A percentile compares a stretch with the other conserved stretches of the same genome.
Conservation (phyloP, 2,888 invertebrate genomes). For the Hecatera dysodea region DNA sequence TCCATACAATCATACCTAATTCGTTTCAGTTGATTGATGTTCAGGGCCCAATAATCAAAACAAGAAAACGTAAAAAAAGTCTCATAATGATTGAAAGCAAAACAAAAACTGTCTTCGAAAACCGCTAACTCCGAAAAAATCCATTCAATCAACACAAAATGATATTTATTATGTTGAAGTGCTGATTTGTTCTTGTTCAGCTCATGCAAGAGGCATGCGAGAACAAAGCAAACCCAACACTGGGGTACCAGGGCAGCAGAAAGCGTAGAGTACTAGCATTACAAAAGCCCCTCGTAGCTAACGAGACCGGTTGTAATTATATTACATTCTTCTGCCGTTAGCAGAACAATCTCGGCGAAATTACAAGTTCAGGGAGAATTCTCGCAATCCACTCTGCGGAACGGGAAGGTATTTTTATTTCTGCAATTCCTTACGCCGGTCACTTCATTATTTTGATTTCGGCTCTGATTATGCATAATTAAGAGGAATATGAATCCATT, state of each 20-base stretch:
- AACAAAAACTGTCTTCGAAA: not conserved
- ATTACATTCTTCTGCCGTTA: constrained; percentile 84
- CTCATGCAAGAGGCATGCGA: constrained; percentile 5
- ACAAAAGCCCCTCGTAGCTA: constrained; percentile 74
- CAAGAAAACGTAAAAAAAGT: too few relatives aligned
- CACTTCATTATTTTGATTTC: constrained; percentile 49
- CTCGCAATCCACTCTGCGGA: constrained; percentile 68
- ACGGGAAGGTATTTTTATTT: constrained; percentile 56
- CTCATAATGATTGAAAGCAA: not conserved
- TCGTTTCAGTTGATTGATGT: too few relatives aligned
- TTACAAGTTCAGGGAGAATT: constrained; percentile 79
- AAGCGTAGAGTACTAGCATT: constrained; percentile 62
- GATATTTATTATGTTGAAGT: constrained; percentile 14
- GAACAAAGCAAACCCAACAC: constrained; percentile 63
- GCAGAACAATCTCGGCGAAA: constrained; percentile 84
- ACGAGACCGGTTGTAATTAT: constrained; percentile 83
- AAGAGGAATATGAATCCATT: constrained; percentile 33
- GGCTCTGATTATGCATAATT: constrained; percentile 37
- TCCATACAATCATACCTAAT: too few relatives aligned
- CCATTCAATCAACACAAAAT: constrained; percentile 11
- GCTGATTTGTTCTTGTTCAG: constrained; percentile 13
- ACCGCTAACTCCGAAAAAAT: not conserved
- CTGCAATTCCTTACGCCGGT: constrained; percentile 32
- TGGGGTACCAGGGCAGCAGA: constrained; percentile 66
- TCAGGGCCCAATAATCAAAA: too few relatives aligned